Percentiles rank a stretch among this genome's conserved stretches.
Evolutionary conservation across 2,797 vertebrate species (phyloP).

Genomic region (Oophaga sylvatica): DNA sequence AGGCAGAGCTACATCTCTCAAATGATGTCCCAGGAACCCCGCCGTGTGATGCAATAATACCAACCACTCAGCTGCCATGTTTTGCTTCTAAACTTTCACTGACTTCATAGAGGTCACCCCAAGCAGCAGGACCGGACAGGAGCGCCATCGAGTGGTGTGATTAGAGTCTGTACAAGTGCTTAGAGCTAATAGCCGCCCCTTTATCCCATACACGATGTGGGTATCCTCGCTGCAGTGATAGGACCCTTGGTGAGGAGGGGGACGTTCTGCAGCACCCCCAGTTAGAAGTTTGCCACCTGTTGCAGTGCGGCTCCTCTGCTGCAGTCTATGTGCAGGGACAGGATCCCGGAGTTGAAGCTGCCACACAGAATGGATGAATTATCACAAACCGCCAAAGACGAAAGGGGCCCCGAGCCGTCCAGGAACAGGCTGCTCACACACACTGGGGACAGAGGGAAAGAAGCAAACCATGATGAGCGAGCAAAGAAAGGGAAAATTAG

Average conservation of each 20-base stretch:
- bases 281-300: slow-evolving; percentile 74
- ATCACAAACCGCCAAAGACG: slow-evolving; percentile 79
- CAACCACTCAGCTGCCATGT: background rate
- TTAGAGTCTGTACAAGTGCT: background rate
- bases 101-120: background rate
- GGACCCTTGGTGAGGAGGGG: background rate
- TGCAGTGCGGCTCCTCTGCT: slow-evolving; percentile 62
- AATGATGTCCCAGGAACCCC: background rate
- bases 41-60: background rate
- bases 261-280: background rate
- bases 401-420: slow-evolving; percentile 82
- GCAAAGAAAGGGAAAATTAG: too few species aligned
- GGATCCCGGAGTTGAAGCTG: slow-evolving; percentile 79
- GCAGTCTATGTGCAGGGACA: slow-evolving; percentile 68
- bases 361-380: slow-evolving; percentile 80
- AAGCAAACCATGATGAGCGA: background rate
- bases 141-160: background rate
- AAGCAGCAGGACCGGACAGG: background rate
- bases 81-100: background rate
- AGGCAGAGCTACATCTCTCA: slow-evolving; percentile 23
- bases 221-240: background rate
- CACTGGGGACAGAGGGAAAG: slow-evolving; percentile 61
- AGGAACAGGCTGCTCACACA: slow-evolving; percentile 82
- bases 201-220: background rate
- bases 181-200: background rate